Base-by-base conservation (phyloP, 2,888 invertebrate genomes). In the Piscicola geometra region DNA sequence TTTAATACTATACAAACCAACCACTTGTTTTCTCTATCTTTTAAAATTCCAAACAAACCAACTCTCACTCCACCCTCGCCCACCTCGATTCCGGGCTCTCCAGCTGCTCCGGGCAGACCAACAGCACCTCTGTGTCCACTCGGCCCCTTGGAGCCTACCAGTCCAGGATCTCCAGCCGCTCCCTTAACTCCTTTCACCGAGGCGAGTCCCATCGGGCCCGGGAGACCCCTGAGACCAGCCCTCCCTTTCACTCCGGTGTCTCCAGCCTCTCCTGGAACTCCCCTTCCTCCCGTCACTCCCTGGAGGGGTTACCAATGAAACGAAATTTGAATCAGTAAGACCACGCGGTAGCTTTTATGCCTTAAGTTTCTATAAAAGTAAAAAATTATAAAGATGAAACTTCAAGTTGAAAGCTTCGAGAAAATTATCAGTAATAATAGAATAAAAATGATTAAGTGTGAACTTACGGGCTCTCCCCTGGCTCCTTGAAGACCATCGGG, bases 381-480 rank as follows among this genome's bases (percentile, higher is more conserved):
- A n/a, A n/a, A n/a, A n/a, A n/a, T n/a, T n/a, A n/a, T n/a, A n/a
- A n/a, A n/a, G n/a, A n/a, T n/a, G n/a, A n/a, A n/a, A n/a, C n/a
- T n/a, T n/a, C n/a, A n/a, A n/a, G n/a, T n/a, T n/a, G n/a, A n/a
- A n/a, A n/a, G n/a, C n/a, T n/a, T n/a, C n/a, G n/a, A n/a, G n/a
- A n/a, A n/a, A n/a, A n/a, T n/a, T n/a, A n/a, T n/a, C n/a, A n/a
- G n/a, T n/a, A n/a, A n/a, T n/a, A n/a, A n/a, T n/a, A n/a, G n/a
- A n/a, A n/a, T n/a, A n/a, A n/a, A n/a, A n/a, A n/a, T n/a, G n/a
- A n/a, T n/a, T n/a, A n/a, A 47, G 12, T 15, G 21, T 15, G 5
- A 56, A 56, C 72, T 77, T 36, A 79, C 80, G 50, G 77, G 78
- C 47, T 80, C 79, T 15, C 80, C 80, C 72, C 78, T 80, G 15